Conservation (phyloP, 2,888 invertebrate genomes). For the Esperia sulphurella region DNA sequence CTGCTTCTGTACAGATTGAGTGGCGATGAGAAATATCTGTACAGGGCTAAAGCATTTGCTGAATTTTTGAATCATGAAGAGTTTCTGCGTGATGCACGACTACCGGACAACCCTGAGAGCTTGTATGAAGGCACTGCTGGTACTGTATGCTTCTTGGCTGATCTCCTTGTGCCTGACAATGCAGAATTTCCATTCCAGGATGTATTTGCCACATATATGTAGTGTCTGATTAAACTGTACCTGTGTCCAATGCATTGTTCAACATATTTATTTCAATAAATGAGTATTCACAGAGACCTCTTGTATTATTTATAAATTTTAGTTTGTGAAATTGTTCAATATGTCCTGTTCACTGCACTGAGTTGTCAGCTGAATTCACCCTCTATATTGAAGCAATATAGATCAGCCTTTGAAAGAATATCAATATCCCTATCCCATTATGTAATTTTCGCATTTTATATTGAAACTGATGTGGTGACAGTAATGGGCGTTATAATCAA, state of each 20-base stretch:
- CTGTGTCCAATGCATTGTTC: too few relatives aligned
- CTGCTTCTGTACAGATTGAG: conserved; percentile 87
- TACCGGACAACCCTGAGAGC: conserved; percentile 90
- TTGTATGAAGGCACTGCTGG: conserved; percentile 94
- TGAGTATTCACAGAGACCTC: not conserved
- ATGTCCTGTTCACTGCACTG: too few relatives aligned
- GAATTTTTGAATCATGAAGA: conserved; percentile 84
- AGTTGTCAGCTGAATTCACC: too few relatives aligned
- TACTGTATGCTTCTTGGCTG: conserved; percentile 89
- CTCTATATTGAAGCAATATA: too few relatives aligned
- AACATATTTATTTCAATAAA: too few relatives aligned
- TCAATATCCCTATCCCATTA: not conserved
- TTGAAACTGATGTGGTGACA: conserved; percentile 39
- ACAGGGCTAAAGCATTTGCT: conserved; percentile 87
- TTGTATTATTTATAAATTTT: not conserved
- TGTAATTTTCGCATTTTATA: conserved; percentile 14
- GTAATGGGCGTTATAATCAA: conserved; percentile 29
- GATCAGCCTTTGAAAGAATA: too few relatives aligned
- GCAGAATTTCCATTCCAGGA: conserved; percentile 93
- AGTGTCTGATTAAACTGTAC: conserved; percentile 3
- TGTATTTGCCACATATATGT: conserved; percentile 70
- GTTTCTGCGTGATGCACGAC: conserved; percentile 83
- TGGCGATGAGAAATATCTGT: conserved; percentile 83
- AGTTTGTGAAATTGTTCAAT: too few relatives aligned
- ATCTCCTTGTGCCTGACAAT: conserved; percentile 84